Conservation (phyloP, 2,113 vertebrate species). For the Nycticorax nycticorax region DNA sequence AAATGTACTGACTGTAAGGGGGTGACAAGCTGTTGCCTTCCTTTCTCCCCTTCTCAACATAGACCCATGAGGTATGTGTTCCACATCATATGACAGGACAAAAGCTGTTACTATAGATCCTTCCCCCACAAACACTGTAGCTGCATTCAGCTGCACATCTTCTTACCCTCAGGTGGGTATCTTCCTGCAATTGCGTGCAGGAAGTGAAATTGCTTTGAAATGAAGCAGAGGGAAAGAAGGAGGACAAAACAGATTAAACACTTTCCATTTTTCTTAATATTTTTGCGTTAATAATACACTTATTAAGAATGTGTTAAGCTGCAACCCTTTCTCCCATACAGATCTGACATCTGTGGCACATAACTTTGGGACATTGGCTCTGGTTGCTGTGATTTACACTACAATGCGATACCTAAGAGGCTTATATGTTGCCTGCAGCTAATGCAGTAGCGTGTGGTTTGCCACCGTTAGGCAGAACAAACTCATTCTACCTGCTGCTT, state of each 20-base stretch:
- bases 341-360: not conserved
- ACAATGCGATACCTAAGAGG: not conserved
- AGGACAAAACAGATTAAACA: not conserved
- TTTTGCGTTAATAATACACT: not conserved
- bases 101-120: not conserved
- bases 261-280: not conserved
- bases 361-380: not conserved
- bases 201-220: not conserved
- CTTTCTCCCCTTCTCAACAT: not conserved
- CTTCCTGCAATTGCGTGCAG: not conserved
- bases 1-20: not conserved
- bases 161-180: not conserved
- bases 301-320: not conserved
- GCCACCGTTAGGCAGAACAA: not conserved
- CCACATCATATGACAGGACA: rapidly evolving
- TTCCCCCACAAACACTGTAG: not conserved
- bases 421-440: not conserved
- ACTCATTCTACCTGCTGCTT: not conserved
- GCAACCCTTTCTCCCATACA: not conserved
- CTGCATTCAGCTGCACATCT: not conserved
- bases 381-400: not conserved
- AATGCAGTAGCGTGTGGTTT: not conserved
- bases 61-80: not conserved
- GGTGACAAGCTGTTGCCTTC: not conserved
- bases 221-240: not conserved